phyloP scores from a whole-genome alignment of 1,140 invertebrate species.

The Atopsyche davidsoni region DNA sequence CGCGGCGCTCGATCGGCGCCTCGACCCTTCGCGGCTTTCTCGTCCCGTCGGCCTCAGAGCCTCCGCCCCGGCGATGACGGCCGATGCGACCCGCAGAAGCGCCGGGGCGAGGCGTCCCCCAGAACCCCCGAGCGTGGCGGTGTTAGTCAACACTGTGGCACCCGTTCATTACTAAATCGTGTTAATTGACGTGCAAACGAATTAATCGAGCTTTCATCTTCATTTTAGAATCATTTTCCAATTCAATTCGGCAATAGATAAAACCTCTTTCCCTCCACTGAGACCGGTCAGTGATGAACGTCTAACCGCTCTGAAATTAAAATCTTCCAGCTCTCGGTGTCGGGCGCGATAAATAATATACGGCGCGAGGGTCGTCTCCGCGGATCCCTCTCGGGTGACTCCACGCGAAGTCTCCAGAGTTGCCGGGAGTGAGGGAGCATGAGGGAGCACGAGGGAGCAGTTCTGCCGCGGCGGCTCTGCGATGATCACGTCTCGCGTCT shows the following conservation, averaged over 20 bases:
- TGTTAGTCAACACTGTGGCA: no score
- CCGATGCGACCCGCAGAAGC: no score
- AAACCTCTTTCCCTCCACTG: no score
- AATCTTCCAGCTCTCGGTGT: background rate
- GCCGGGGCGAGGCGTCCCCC: no score
- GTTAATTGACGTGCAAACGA: no score
- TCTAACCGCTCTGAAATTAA: no score
- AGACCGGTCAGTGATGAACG: no score
- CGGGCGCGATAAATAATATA: background rate
- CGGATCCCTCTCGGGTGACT: slow-evolving; percentile 1
- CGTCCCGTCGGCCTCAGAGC: background rate
- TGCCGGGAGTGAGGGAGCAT: background rate
- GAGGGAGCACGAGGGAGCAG: background rate
- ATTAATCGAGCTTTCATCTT: no score
- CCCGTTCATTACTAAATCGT: no score
- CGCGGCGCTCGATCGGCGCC: background rate
- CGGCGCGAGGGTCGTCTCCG: background rate
- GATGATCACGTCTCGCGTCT: background rate
- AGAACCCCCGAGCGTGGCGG: no score
- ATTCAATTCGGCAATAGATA: no score
- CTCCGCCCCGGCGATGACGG: slow-evolving; percentile 1
- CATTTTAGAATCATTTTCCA: no score
- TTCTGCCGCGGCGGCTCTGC: background rate
- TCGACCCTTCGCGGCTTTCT: background rate
- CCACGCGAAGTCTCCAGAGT: background rate